Conservation (phyloP, 2,113 vertebrate genomes). For the Phylloscopus whistleri region DNA sequence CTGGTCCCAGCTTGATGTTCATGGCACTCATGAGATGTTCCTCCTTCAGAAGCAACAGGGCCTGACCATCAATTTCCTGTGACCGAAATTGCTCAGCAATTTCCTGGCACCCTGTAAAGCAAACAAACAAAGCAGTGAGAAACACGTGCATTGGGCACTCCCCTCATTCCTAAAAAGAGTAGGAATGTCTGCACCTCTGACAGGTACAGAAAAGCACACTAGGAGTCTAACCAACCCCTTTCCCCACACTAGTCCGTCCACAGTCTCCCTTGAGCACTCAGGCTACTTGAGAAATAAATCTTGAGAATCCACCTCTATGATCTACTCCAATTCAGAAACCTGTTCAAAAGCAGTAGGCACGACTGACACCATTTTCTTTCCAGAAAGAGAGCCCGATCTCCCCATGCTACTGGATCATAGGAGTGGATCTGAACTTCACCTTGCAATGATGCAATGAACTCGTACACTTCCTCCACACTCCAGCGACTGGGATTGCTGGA, state of each 20-base stretch:
- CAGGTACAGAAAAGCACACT: background rate
- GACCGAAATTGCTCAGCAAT: slow-evolving; percentile 93
- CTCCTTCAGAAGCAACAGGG: slow-evolving; percentile 91
- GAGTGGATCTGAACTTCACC: slow-evolving; percentile 67
- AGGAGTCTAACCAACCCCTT: background rate
- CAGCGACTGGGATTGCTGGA: slow-evolving; percentile 89
- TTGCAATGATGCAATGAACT: slow-evolving; percentile 95
- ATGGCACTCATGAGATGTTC: slow-evolving; percentile 99
- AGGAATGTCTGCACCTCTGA: background rate
- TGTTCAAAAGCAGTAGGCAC: background rate
- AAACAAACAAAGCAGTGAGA: background rate
- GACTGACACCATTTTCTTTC: background rate
- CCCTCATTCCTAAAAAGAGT: background rate
- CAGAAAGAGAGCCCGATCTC: background rate
- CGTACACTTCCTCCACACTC: slow-evolving; percentile 94
- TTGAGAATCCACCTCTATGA: background rate
- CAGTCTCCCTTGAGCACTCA: background rate
- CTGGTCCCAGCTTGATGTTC: slow-evolving; percentile 97
- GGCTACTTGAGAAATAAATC: background rate
- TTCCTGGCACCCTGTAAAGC: slow-evolving; percentile 89
- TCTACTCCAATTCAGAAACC: background rate
- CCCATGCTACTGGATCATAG: background rate
- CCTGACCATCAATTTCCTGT: slow-evolving; percentile 98
- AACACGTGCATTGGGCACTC: background rate
- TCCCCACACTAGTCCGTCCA: background rate